A percentile compares a stretch with the other conserved stretches of the same genome.
Conservation (phyloP, 1,140 invertebrate genomes). For the Drosophila tropicalis region DNA sequence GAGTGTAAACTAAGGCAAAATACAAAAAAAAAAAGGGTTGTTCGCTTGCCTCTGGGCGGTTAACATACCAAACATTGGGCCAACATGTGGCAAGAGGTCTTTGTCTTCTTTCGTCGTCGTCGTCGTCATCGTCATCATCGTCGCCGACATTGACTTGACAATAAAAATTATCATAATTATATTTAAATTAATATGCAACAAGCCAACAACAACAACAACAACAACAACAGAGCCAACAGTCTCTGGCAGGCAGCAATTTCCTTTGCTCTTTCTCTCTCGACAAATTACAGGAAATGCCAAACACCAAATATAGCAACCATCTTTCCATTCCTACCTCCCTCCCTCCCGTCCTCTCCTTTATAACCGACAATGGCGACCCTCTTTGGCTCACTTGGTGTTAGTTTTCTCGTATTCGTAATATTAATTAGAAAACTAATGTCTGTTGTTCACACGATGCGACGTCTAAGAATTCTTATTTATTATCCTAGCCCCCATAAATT, state of each 20-base stretch:
- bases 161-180: constrained; percentile 82
- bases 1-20: constrained; percentile 44
- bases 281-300: constrained; percentile 79
- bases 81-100: constrained; percentile 59
- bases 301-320: constrained; percentile 42
- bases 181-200: constrained; percentile 81
- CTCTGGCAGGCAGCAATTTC: constrained; percentile 56
- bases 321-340: neutral
- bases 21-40: constrained; percentile 47
- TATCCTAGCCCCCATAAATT: constrained; percentile 24
- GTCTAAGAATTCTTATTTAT: constrained; percentile 41
- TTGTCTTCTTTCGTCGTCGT: constrained; percentile 12
- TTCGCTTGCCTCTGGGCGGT: constrained; percentile 42
- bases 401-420: constrained; percentile 47
- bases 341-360: constrained; percentile 8
- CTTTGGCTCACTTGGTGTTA: constrained; percentile 31
- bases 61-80: constrained; percentile 37
- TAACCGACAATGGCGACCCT: constrained; percentile 15
- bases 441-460: constrained; percentile 44
- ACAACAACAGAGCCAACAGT: constrained; percentile 19
- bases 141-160: constrained; percentile 57
- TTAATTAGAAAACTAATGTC: constrained; percentile 50
- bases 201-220: constrained; percentile 27
- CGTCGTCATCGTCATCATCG: neutral
- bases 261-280: constrained; percentile 49